These are phyloP conservation scores for Ditylenchus dipsaci DNA, from an alignment of 1,140 invertebrate species.

Conservation along the genomic window DNA sequence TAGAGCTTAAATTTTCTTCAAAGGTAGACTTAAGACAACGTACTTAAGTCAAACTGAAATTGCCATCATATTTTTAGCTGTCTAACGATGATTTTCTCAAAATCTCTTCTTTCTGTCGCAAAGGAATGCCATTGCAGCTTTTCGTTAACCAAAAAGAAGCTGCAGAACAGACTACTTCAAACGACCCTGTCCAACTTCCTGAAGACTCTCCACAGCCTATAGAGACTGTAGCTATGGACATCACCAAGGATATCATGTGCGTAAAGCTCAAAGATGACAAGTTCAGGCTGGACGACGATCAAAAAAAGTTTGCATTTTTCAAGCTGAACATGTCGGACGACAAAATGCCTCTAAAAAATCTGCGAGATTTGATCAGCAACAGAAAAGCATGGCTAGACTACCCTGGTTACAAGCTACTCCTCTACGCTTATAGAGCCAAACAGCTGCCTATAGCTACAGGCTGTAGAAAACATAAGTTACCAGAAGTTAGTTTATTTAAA, in stretches of 20 bases:
- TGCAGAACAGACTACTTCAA: background rate
- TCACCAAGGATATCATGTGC: background rate
- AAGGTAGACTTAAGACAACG: too few species aligned
- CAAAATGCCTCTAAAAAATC: conserved; percentile 1
- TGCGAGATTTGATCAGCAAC: background rate
- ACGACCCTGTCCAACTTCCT: background rate
- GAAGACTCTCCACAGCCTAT: background rate
- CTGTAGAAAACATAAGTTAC: background rate
- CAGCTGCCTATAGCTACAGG: background rate
- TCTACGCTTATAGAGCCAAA: conserved; percentile 19
- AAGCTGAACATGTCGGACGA: background rate
- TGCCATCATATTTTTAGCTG: too few species aligned
- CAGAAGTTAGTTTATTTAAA: conserved; percentile 4
- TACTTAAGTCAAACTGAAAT: too few species aligned
- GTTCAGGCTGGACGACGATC: background rate
- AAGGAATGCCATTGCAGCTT: background rate
- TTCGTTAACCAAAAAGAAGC: background rate
- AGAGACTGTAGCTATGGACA: background rate
- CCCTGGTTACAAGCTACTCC: conserved; percentile 26
- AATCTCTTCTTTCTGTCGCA: background rate
- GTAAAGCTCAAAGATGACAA: background rate
- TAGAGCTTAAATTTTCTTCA: too few species aligned
- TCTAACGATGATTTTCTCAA: background rate
- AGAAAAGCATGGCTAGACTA: conserved; percentile 11
- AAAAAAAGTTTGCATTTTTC: background rate